Evolutionary conservation across 2,888 invertebrate species (phyloP).

Genomic region (Alentia gelatinosa): DNA sequence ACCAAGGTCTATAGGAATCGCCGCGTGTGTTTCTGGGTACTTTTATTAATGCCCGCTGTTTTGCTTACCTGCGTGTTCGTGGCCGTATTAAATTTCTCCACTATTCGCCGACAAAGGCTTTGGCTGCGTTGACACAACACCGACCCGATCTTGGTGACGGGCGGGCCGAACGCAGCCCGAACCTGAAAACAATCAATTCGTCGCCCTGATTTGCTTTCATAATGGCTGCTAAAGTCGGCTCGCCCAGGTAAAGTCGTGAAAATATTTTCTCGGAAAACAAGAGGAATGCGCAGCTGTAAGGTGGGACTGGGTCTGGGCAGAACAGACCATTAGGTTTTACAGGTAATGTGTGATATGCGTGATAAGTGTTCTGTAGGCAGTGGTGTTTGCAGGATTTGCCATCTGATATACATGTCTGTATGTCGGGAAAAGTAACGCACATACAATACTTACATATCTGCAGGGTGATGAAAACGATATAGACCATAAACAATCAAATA

Average conservation of each 20-base stretch:
- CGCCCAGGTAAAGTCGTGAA: constrained; percentile 10
- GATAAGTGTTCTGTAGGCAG: not conserved
- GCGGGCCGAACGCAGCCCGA: not conserved
- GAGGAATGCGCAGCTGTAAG: not conserved
- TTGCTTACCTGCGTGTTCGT: not conserved
- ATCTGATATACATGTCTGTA: not conserved
- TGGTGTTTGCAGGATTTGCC: not conserved
- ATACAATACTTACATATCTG: too few relatives aligned
- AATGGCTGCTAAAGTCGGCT: not conserved
- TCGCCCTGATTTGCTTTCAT: constrained; percentile 28
- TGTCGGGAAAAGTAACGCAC: too few relatives aligned
- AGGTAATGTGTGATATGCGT: not conserved
- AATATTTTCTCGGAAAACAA: constrained; percentile 45
- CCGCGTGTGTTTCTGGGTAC: not conserved
- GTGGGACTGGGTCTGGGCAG: not conserved
- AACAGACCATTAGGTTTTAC: not conserved
- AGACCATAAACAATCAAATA: too few relatives aligned
- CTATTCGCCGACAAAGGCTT: not conserved
- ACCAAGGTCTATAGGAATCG: not conserved
- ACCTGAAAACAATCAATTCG: constrained; percentile 27
- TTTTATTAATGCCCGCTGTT: constrained; percentile 3
- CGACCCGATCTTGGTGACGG: not conserved
- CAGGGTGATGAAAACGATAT: too few relatives aligned
- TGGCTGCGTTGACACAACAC: not conserved
- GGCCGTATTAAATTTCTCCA: constrained; percentile 10